Evolutionary conservation across 2,797 vertebrate species (phyloP).

Genomic region (Ctenopoma kingsleyae): DNA sequence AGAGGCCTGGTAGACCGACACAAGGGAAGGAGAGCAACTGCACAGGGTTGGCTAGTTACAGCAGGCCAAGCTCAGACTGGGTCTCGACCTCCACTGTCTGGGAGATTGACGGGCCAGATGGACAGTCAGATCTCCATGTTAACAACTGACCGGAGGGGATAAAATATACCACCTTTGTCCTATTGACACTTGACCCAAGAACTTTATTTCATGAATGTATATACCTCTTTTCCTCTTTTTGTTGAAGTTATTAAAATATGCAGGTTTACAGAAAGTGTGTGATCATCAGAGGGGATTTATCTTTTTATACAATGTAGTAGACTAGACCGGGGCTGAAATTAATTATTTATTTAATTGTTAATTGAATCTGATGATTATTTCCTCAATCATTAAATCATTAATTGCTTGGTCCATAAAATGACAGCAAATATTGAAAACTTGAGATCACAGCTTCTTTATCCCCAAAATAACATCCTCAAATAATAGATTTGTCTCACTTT

Average conservation of each 20-base stretch:
- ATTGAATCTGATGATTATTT: not conserved
- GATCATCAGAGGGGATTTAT: not conserved
- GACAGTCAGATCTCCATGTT: constrained; percentile 47
- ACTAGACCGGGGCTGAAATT: not conserved
- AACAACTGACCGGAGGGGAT: constrained; percentile 37
- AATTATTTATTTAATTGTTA: not conserved
- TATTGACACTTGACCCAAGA: not conserved
- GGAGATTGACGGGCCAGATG: constrained; percentile 69
- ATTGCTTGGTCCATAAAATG: not conserved
- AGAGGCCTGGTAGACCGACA: constrained; percentile 11
- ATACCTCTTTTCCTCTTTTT: not conserved
- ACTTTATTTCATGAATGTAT: not conserved
- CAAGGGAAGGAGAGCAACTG: constrained; percentile 27
- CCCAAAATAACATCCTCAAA: not conserved
- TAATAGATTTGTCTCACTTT: not conserved
- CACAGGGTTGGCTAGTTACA: constrained; percentile 20
- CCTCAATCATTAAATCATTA: not conserved
- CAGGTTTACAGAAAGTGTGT: not conserved
- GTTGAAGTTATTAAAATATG: not conserved
- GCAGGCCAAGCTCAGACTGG: constrained; percentile 25
- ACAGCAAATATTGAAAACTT: not conserved
- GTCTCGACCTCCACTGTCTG: constrained; percentile 63
- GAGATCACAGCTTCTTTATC: not conserved
- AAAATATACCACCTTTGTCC: constrained; percentile 14
- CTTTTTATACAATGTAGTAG: not conserved